Evolutionary conservation across 2,888 invertebrate genomes (phyloP).

Genomic region (Pachymerium ferrugineum): DNA sequence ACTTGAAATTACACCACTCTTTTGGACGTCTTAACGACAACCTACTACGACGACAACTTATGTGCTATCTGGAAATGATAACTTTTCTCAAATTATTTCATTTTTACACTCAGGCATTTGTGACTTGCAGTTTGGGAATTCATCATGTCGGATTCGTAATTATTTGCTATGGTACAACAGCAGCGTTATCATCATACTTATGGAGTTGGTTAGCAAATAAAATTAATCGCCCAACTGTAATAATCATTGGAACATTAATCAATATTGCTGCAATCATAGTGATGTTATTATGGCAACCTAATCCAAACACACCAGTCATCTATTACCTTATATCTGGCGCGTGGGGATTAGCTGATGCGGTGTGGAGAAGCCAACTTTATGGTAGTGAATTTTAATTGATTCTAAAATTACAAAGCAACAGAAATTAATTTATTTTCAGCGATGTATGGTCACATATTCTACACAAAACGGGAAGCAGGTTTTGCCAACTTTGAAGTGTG

Average conservation of each 20-base stretch:
- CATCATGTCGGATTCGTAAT: constrained; percentile 51
- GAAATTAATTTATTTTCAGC: constrained; percentile 52
- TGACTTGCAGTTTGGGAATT: constrained; percentile 35
- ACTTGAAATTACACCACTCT: too few species aligned
- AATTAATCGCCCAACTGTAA: constrained; percentile 47
- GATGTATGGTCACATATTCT: constrained; percentile 76
- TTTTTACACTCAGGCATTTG: constrained; percentile 34
- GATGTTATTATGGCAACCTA: constrained; percentile 43
- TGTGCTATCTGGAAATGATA: too few species aligned
- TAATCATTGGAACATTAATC: constrained; percentile 43
- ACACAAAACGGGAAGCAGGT: constrained; percentile 83
- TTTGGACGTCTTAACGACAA: too few species aligned
- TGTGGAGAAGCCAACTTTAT: constrained; percentile 48
- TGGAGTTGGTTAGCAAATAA: constrained; percentile 47
- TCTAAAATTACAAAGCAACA: not conserved
- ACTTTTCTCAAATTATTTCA: not conserved
- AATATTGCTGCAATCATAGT: constrained; percentile 42
- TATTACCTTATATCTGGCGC: constrained; percentile 45
- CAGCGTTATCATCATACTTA: constrained; percentile 47
- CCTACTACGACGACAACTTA: too few species aligned
- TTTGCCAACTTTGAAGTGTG: constrained; percentile 85
- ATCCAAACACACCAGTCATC: constrained; percentile 42
- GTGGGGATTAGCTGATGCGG: constrained; percentile 48
- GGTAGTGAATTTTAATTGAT: constrained; percentile 40
- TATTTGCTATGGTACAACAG: constrained; percentile 48